Conservation (phyloP, 2,113 vertebrate genomes). For the Amblyopsis rosae region DNA sequence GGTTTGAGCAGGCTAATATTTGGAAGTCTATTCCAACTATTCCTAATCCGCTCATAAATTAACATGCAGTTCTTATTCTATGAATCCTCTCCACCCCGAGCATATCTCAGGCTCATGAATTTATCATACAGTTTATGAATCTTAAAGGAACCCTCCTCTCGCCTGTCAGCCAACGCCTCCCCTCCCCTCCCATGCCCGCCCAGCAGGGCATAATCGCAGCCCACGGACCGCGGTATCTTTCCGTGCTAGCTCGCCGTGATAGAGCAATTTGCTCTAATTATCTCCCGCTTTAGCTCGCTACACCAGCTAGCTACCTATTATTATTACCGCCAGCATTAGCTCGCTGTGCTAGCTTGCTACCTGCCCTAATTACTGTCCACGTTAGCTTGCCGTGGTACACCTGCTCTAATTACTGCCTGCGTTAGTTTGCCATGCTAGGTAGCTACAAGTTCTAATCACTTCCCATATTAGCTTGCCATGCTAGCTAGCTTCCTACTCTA, state of each 20-base stretch:
- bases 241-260: constrained; percentile 8
- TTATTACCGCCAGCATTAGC: too few species aligned
- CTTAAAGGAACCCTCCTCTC: constrained; percentile 12
- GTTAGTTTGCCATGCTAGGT: too few species aligned
- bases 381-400: too few species aligned
- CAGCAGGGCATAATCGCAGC: constrained; percentile 17
- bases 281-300: too few species aligned
- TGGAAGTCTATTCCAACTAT: not conserved
- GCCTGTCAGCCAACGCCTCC: constrained; percentile 6
- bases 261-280: constrained; percentile 30
- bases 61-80: constrained; percentile 19
- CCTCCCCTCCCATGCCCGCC: not conserved
- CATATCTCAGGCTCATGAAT: constrained; percentile 5
- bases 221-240: constrained; percentile 1
- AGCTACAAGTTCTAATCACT: too few species aligned
- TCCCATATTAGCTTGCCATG: too few species aligned
- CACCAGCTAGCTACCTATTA: too few species aligned
- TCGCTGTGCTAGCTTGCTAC: too few species aligned
- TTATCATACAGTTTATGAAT: constrained; percentile 17
- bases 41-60: constrained; percentile 29
- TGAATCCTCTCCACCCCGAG: constrained; percentile 25
- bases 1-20: too few species aligned
- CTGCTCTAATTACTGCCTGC: too few species aligned
- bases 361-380: too few species aligned
- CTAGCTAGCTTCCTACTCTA: too few species aligned